Conservation (phyloP, 2,888 invertebrate genomes). For the Scelioninae gen. 2 region DNA sequence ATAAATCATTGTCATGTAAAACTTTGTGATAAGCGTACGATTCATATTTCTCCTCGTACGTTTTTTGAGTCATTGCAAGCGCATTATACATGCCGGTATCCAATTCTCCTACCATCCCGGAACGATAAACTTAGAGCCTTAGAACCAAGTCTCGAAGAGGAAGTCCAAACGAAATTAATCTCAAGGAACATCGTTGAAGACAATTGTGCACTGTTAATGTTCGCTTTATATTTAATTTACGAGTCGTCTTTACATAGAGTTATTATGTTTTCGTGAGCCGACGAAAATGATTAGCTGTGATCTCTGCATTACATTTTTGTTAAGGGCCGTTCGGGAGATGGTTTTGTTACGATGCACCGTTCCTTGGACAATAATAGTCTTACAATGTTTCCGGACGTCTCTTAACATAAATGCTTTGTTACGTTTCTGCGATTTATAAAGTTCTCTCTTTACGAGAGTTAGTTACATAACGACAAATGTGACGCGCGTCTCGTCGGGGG, state of each 20-base stretch:
- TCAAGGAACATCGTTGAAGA: conserved; percentile 22
- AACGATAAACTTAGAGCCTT: conserved; percentile 7
- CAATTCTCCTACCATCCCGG: not conserved
- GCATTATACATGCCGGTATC: conserved; percentile 15
- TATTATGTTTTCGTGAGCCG: conserved; percentile 38
- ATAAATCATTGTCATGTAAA: conserved; percentile 34
- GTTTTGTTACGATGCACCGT: not conserved
- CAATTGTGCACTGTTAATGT: conserved; percentile 29
- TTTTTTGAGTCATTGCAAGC: conserved; percentile 31
- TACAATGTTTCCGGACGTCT: conserved; percentile 14
- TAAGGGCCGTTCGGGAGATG: conserved; percentile 19
- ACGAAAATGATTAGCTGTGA: conserved; percentile 55
- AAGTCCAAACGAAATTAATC: conserved; percentile 31
- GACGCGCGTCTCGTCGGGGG: conserved; percentile 4
- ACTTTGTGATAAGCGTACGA: conserved; percentile 32
- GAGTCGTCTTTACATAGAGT: conserved; percentile 35
- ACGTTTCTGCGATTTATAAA: conserved; percentile 31
- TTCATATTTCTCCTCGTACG: conserved; percentile 12
- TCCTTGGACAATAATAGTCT: conserved; percentile 4
- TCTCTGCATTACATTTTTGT: conserved; percentile 54
- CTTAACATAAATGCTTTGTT: conserved; percentile 49
- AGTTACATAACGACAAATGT: conserved; percentile 14
- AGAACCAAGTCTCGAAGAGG: conserved; percentile 28
- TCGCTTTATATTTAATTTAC: conserved; percentile 43
- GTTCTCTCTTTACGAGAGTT: conserved; percentile 27